Base-by-base conservation (phyloP, 1,140 invertebrate genomes). In the Lucilia sericata region DNA sequence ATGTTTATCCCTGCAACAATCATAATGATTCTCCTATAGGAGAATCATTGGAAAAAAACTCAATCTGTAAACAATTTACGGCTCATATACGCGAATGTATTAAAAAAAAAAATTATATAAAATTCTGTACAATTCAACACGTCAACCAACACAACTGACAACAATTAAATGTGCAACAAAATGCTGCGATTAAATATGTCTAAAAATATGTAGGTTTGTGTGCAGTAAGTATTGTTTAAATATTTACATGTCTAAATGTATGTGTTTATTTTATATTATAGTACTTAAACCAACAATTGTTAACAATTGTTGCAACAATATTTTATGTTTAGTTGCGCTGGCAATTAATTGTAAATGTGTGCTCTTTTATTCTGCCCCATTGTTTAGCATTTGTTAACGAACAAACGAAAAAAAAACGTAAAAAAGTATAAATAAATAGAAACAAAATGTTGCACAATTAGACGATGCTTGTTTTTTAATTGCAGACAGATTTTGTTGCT, bases 281-380 rank as follows among this genome's bases (percentile, higher is more conserved):
- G 81, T 65, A 82, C 51, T 82, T 70, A 82, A 82, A 80, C 76
- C 76, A 82, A 47, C 76, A 81, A 84, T 70, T 65, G 83, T 55
- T 34, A 82, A 51, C 74, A 83, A 83, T 80, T 80, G 76, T 74
- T 75, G 82, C 76, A 85, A 85, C 83, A 85, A 85, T 83, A 84
- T 85, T 85, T 85, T 81, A 85, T 85, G 84, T 81, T 74, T 83
- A 85, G 74, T 85, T 85, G 84, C 82, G 84, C 80, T 85, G 82
- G 84, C 84, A 85, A 85, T 85, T 85, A 84, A 85, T 85, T 60
- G 84, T 75, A 84, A 83, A 85, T 85, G 83, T 83, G 82, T 82
- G 74, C 82, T 83, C 42, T 80, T 80, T 49, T 80, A 82, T 83
- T 51, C 74, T 83, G 84, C 51, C 19, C 82, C 84, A 85, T 85